A percentile compares a stretch with the other conserved stretches of the same genome.
Evolutionary conservation across 1,140 invertebrate genomes (phyloP).

Genomic region (Bombus impatiens): DNA sequence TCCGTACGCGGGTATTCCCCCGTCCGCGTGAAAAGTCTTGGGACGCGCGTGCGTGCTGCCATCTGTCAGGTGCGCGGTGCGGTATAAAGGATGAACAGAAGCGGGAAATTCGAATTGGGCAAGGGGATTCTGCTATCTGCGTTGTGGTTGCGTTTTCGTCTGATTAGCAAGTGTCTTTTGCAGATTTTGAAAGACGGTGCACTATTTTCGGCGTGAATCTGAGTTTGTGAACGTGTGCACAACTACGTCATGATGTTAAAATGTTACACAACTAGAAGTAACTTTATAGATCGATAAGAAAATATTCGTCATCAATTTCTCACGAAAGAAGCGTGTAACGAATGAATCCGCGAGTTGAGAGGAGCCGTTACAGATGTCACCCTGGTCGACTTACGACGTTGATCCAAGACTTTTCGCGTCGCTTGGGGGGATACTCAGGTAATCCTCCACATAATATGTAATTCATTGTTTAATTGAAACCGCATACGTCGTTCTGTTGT

Average conservation of each 20-base stretch:
- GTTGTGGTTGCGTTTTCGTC: too few relatives aligned
- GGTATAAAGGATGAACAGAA: neutral
- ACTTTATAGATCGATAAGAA: neutral
- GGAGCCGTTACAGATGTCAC: neutral
- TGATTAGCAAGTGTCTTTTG: neutral
- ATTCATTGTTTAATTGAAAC: conserved; percentile 73
- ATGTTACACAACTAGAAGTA: too few relatives aligned
- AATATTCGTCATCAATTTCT: neutral
- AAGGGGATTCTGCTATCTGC: neutral
- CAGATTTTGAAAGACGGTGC: neutral
- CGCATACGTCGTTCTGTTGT: conserved; percentile 40
- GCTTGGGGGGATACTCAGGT: conserved; percentile 44
- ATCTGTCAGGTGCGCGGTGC: conserved; percentile 10
- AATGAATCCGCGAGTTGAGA: neutral
- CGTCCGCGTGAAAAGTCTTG: conserved; percentile 48
- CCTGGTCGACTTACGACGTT: neutral
- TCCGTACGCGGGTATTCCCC: neutral
- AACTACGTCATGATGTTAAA: neutral
- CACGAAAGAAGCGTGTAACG: neutral
- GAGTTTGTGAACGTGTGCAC: neutral
- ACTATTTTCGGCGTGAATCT: neutral
- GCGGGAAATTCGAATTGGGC: neutral
- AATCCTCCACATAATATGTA: conserved; percentile 71
- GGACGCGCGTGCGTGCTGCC: conserved; percentile 9
- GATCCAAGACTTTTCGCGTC: conserved; percentile 61